Evolutionary conservation across 35 echinoderm and acorn worm species (phyloP), one percentile per base, ranked within the genome.

Genomic region (Apostichopus californicus): DNA sequence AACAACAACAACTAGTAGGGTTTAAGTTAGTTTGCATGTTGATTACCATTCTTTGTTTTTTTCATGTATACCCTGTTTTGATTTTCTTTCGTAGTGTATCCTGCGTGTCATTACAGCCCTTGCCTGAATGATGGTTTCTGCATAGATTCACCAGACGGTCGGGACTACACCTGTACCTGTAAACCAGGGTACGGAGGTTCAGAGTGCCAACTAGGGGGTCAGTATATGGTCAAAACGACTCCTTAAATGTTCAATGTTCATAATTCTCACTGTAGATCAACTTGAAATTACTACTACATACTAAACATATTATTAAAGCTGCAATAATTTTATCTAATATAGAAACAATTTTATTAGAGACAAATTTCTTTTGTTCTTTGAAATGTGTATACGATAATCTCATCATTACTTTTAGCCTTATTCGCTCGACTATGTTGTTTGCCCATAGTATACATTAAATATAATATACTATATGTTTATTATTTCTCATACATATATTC

Each of bases 131-230:
- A 66, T 72, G 86, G 57, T 52, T 89, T 89, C 52, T 89, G 86
- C 60, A 64, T 52, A 73, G 86, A 89, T 63, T 28, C 86, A 9
- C 86, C 86, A 1, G 68, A 89, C 23, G 86, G 86, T 10, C 20
- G 86, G 9, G 86, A 89, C 4, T 89, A 89, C 25, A 89, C 86
- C 1, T 89, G 86, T 55, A 89, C 86, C n/a, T 89, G 86, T 72
- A 89, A 89, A 54, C 86, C 86, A 72, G 86, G 86, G 0, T 73
- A 63, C 64, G 61, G 64, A 1, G 86, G 86, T 6, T 9, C 2
- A 10, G 61, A 89, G 34, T 89, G 86, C 17, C 57, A 89, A 12
- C 20, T 89, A 18, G 86, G 86, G 12, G 86, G 86, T 89, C 2
- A 89, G 86, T 65, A 15, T 20, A 81, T 12, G 12, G 68, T 72